These are phyloP conservation scores for Melanotaenia maccullochi DNA, from an alignment of 2,797 vertebrate species.

Conservation along the genomic window DNA sequence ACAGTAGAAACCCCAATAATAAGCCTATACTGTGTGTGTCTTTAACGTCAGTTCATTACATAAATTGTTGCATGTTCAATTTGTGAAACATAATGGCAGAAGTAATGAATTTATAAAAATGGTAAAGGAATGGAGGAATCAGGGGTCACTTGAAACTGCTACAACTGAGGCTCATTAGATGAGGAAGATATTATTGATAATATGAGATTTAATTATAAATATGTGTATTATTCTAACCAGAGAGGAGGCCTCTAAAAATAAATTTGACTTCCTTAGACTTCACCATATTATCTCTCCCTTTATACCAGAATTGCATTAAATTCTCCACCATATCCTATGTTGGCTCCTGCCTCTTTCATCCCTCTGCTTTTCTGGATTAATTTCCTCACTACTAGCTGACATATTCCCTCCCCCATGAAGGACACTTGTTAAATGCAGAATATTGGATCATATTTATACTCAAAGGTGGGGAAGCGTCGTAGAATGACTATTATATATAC, in stretches of 20 bases:
- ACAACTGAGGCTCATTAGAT: not conserved
- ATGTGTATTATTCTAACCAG: not conserved
- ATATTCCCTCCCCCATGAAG: not conserved
- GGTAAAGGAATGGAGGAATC: not conserved
- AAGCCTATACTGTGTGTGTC: not conserved
- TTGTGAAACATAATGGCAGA: not conserved
- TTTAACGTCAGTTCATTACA: not conserved
- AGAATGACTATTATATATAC: not conserved
- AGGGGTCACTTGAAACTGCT: not conserved
- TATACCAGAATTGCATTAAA: constrained; percentile 30
- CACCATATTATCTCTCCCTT: constrained; percentile 36
- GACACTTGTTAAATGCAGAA: not conserved
- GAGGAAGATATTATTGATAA: not conserved
- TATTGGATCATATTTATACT: not conserved
- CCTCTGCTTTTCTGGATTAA: constrained; percentile 31
- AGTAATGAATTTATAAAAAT: not conserved
- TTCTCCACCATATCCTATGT: constrained; percentile 14
- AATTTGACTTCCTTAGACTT: constrained; percentile 2
- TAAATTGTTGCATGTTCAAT: not conserved
- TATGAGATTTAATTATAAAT: not conserved
- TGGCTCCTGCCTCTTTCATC: constrained; percentile 16
- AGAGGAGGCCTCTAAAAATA: not conserved
- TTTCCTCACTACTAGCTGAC: constrained; percentile 22
- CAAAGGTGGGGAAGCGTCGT: constrained; percentile 4
- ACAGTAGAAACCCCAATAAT: not conserved